Conservation (phyloP, 35 echinoderm and acorn worm species). For the Holothuria glaberrima region DNA sequence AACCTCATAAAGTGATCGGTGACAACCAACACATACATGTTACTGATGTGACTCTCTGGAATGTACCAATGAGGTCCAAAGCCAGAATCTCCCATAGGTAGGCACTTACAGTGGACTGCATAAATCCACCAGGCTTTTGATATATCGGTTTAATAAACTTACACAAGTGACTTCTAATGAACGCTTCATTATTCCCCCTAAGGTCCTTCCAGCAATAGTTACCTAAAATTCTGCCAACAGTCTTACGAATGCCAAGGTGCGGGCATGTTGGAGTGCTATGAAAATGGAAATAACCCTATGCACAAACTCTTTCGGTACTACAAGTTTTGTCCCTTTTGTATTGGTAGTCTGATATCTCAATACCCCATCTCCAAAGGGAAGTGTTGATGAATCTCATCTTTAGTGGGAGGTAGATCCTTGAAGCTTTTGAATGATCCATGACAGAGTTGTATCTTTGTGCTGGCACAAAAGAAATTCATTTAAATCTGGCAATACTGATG, state of each 20-base stretch:
- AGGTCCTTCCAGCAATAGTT: no score
- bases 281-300: no score
- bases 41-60: neutral
- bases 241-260: no score
- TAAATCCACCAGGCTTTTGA: slow-evolving; percentile 25
- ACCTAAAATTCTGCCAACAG: no score
- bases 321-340: no score
- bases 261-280: no score
- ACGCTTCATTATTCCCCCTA: no score
- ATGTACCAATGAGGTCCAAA: slow-evolving; percentile 35
- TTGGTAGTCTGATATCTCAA: slow-evolving; percentile 7
- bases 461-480: no score
- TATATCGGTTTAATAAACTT: slow-evolving; percentile 33
- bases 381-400: no score
- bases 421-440: neutral
- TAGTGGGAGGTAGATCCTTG: neutral
- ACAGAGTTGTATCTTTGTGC: neutral
- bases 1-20: slow-evolving; percentile 46
- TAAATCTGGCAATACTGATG: no score
- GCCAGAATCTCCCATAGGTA: slow-evolving; percentile 37
- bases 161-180: slow-evolving; percentile 17
- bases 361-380: neutral
- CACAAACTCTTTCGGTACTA: no score
- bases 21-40: no score
- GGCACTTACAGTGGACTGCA: neutral